These are phyloP conservation scores for Tanytarsus gracilentus DNA, from an alignment of 2,888 invertebrate species.

Conservation along the genomic window DNA sequence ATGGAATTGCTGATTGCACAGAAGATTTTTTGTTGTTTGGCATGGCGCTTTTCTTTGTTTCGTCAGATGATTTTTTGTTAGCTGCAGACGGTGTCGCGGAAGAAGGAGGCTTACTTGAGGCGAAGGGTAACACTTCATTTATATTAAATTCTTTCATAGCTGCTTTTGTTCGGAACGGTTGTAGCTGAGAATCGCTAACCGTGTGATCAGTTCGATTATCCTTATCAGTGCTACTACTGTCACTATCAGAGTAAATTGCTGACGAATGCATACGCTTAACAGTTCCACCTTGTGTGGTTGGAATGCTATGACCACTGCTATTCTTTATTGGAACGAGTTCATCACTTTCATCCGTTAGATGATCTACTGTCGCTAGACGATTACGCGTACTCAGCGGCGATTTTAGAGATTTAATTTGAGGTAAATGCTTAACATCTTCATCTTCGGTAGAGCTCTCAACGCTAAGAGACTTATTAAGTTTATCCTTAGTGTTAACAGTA, in stretches of 20 bases:
- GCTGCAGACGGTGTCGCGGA: no score
- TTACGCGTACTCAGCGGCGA: slow-evolving; percentile 43
- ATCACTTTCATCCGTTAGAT: slow-evolving; percentile 61
- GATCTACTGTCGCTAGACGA: slow-evolving; percentile 57
- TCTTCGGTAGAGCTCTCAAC: slow-evolving; percentile 56
- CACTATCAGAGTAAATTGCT: slow-evolving; percentile 77
- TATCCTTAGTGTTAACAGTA: slow-evolving; percentile 16
- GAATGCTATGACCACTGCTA: slow-evolving; percentile 30
- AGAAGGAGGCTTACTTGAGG: no score
- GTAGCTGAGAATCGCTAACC: slow-evolving; percentile 59
- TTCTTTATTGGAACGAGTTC: slow-evolving; percentile 59
- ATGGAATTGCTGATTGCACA: background rate
- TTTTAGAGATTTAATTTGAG: background rate
- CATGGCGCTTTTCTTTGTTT: slow-evolving; percentile 17
- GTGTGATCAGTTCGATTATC: slow-evolving; percentile 52
- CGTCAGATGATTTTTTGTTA: slow-evolving; percentile 28
- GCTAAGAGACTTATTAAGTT: slow-evolving; percentile 34
- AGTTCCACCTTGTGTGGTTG: slow-evolving; percentile 42
- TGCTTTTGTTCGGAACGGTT: slow-evolving; percentile 67
- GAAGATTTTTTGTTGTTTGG: background rate
- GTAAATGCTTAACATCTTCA: slow-evolving; percentile 38
- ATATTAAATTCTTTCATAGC: slow-evolving; percentile 75
- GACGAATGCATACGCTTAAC: slow-evolving; percentile 48
- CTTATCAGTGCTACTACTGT: slow-evolving; percentile 44
- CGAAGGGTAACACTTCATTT: slow-evolving; percentile 8